Base-by-base conservation (phyloP, 37 sponge, comb jelly and placozoan species). In the Chondrilla cf. caribensis region DNA sequence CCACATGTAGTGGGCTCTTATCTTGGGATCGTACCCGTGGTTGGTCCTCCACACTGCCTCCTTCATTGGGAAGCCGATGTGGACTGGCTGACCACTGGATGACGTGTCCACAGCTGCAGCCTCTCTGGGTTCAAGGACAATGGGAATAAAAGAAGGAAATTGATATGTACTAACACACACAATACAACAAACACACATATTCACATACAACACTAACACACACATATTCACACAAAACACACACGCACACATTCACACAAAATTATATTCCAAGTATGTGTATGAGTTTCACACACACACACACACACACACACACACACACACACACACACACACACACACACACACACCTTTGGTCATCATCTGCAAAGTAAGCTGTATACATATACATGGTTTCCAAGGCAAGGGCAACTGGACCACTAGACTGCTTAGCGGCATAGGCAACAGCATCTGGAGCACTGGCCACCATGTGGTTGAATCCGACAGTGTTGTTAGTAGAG, bases 21-120 rank as follows among this genome's bases (percentile, higher is more conserved):
- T 90, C 22, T 76, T 60, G 73, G 90, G 90, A 71, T 90, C 90
- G 76, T 90, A 90, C 60, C 90, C 90, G 43, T 90, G 90, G 58
- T 90, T 90, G 54, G 90, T 90, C 38, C 90, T 39, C 90, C 90
- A 90, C 72, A 90, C 80, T 0, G 90, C 90, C 70, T 90, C 90
- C 39, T 68, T 64, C 83, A 90, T 65, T 5, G 90, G 90, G 59
- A 79, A 90, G 22, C 90, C 90, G 79, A 90, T 86, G 70, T 90
- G 90, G 4, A 79, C 83, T 54, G 71, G 19, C 11, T 24, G 43
- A 35, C 82, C 68, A 55, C 24, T 44, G n/a, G 2, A 0, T 2
- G 82, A 78, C 14, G 43, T 51, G 73, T 86, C 82, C 32, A 42
- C 38, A 28, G 90, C 90, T 77, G 54, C 47, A 0, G 86, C 73